Percentiles rank a stretch among this genome's conserved stretches.
Evolutionary conservation across 2,888 invertebrate genomes (phyloP).

Genomic region (Sinelater perroti): DNA sequence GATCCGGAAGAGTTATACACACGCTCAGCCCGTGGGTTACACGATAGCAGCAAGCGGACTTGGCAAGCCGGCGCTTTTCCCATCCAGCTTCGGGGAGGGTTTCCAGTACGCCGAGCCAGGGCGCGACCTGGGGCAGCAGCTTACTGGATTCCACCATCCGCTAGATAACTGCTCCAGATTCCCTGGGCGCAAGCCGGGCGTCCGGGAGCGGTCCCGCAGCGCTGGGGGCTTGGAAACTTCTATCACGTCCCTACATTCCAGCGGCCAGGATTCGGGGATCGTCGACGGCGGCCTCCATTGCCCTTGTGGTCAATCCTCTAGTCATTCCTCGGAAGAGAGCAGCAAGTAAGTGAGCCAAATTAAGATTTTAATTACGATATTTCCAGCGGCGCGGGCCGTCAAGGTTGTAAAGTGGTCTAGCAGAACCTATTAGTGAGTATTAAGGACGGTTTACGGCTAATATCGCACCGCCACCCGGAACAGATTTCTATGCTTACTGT

Average conservation of each 20-base stretch:
- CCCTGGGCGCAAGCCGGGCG: constrained; percentile 40
- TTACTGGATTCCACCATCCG: constrained; percentile 47
- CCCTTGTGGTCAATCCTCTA: constrained; percentile 73
- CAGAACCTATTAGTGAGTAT: background rate
- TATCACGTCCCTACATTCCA: constrained; percentile 82
- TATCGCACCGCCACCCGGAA: background rate
- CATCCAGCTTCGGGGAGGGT: constrained; percentile 59
- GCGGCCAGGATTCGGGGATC: constrained; percentile 84
- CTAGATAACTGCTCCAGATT: constrained; percentile 55
- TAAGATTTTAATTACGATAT: background rate
- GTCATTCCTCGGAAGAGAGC: constrained; percentile 73
- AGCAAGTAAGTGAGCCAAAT: constrained; percentile 67
- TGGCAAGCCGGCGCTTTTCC: constrained; percentile 60
- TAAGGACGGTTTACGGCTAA: constrained; percentile 1
- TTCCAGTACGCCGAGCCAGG: constrained; percentile 58
- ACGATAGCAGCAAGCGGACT: constrained; percentile 53
- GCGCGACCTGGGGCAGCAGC: constrained; percentile 51
- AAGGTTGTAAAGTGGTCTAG: background rate
- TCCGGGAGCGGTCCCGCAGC: constrained; percentile 54
- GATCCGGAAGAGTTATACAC: constrained; percentile 52
- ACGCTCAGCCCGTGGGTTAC: constrained; percentile 53
- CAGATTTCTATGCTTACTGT: background rate
- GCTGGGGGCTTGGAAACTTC: constrained; percentile 71
- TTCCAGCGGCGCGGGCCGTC: background rate
- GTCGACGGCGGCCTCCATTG: constrained; percentile 66